phyloP scores from a whole-genome alignment of 2,113 vertebrate species.

The Elephantulus edwardii region DNA sequence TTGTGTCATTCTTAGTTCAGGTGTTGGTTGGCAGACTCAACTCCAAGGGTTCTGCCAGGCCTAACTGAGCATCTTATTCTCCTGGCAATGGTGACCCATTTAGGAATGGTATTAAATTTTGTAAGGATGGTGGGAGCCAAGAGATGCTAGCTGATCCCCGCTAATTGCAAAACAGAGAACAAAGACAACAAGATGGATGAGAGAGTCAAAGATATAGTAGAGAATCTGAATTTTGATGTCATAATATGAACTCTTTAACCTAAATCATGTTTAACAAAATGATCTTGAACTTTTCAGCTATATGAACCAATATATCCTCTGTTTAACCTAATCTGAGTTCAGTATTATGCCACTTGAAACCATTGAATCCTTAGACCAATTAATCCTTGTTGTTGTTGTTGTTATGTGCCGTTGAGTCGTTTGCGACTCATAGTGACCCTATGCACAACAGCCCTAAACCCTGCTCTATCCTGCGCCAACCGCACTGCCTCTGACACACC shows the following conservation, averaged over 20 bases:
- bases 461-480: too few species aligned
- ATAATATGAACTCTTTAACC: constrained; percentile 26
- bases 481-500: too few species aligned
- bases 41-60: neutral
- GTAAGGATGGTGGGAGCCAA: neutral
- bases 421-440: too few species aligned
- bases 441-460: too few species aligned
- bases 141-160: neutral
- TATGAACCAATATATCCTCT: constrained; percentile 4
- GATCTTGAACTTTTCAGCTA: constrained; percentile 1
- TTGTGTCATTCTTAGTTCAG: neutral
- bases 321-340: constrained; percentile 30
- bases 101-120: constrained; percentile 28
- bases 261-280: constrained; percentile 13
- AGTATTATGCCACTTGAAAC: constrained; percentile 25
- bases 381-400: too few species aligned
- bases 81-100: constrained; percentile 19
- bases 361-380: neutral
- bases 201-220: neutral
- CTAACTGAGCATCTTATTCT: neutral
- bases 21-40: neutral
- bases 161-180: neutral
- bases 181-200: neutral
- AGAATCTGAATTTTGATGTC: constrained; percentile 10
- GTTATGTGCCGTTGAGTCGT: too few species aligned